Evolutionary conservation across 2,888 invertebrate genomes (phyloP).

Genomic region (Yponomeuta sedellus): DNA sequence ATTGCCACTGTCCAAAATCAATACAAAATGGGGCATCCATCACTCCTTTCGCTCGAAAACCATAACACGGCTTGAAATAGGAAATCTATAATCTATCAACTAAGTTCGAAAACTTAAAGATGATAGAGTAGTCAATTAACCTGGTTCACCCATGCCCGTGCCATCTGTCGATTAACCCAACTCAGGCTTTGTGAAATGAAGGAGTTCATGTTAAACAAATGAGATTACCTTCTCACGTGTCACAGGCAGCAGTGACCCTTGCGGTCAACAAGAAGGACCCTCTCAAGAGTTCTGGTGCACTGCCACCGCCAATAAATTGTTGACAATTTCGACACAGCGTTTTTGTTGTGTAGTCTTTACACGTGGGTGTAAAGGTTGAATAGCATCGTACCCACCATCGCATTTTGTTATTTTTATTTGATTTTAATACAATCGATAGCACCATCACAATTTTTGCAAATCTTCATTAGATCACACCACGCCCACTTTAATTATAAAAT

Average conservation of each 20-base stretch:
- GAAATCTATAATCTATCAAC: background rate
- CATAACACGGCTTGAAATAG: no score
- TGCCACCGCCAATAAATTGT: background rate
- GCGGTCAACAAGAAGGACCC: background rate
- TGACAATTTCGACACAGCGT: background rate
- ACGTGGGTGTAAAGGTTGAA: no score
- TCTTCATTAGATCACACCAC: no score
- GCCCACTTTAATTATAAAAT: no score
- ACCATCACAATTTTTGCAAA: no score
- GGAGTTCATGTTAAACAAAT: conserved; percentile 32
- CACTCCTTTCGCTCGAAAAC: no score
- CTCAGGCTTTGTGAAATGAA: conserved; percentile 27
- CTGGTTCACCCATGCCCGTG: background rate
- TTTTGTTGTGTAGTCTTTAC: no score
- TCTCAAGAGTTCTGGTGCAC: background rate
- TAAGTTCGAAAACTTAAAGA: background rate
- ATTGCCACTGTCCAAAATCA: no score
- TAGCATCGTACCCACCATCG: no score
- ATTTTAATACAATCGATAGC: no score
- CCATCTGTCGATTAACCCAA: conserved; percentile 18
- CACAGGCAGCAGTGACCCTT: conserved; percentile 17
- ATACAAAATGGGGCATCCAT: no score
- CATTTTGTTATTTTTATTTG: no score
- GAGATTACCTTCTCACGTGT: conserved; percentile 32
- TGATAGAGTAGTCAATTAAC: background rate